phyloP scores from a whole-genome alignment of 2,797 vertebrate species.

The Tauraco hartlaubi region DNA sequence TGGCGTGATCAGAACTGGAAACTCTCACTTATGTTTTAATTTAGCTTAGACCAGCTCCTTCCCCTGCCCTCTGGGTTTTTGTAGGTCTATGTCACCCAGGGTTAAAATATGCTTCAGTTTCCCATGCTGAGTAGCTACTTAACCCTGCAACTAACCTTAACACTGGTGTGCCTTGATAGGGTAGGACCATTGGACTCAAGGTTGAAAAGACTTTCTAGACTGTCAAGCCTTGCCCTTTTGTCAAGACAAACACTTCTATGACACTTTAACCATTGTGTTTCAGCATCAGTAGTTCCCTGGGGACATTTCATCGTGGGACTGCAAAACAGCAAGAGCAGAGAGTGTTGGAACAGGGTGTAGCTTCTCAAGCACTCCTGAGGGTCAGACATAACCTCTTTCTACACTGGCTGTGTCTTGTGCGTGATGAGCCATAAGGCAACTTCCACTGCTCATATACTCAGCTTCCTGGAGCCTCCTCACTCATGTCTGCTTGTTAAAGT shows the following conservation, averaged over 20 bases:
- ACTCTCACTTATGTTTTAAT: not conserved
- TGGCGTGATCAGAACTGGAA: not conserved
- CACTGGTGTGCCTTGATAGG: accelerated
- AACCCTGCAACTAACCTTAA: not conserved
- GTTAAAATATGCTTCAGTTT: not conserved
- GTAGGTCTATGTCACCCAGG: not conserved
- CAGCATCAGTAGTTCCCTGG: not conserved
- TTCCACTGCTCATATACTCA: not conserved
- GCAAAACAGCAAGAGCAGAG: not conserved
- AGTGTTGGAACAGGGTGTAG: not conserved
- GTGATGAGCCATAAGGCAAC: not conserved
- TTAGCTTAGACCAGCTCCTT: not conserved
- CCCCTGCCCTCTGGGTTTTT: not conserved
- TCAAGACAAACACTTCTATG: not conserved
- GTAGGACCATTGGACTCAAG: not conserved
- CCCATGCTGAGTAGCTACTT: not conserved
- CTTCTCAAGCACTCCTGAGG: not conserved
- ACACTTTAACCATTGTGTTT: not conserved
- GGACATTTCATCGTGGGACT: not conserved
- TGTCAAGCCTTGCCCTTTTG: not conserved
- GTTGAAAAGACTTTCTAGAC: not conserved
- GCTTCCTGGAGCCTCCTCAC: not conserved
- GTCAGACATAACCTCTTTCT: not conserved
- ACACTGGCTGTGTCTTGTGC: not conserved
- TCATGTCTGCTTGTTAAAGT: not conserved